Conservation (phyloP, 2,888 invertebrate genomes). For the Hylaea fasciaria region DNA sequence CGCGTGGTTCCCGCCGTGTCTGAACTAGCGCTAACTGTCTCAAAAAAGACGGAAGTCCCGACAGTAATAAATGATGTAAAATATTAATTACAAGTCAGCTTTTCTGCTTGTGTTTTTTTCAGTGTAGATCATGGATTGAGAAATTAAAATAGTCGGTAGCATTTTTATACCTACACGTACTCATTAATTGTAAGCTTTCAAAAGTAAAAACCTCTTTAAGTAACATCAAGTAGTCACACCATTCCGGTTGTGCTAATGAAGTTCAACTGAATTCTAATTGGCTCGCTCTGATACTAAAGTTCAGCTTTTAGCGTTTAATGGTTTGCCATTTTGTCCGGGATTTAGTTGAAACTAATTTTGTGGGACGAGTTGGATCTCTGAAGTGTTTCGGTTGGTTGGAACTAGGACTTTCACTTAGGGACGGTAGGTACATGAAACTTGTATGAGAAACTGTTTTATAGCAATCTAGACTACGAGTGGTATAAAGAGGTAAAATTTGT, state of each 20-base stretch:
- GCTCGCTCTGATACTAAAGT: conserved; percentile 58
- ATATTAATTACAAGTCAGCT: no score
- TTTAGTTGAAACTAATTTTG: conserved; percentile 59
- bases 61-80: no score
- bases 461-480: no score
- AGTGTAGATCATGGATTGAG: no score
- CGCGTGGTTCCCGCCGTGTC: no score
- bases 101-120: no score
- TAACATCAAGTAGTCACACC: conserved; percentile 3
- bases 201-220: not conserved
- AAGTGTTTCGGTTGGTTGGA: conserved; percentile 44
- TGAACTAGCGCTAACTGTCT: no score
- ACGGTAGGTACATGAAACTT: not conserved
- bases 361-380: conserved; percentile 49
- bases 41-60: no score
- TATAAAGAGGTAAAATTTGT: no score
- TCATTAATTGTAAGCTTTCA: not conserved
- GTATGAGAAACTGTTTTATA: not conserved
- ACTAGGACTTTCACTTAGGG: conserved; percentile 23
- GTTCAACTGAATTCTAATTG: conserved; percentile 61
- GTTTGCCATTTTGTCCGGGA: conserved; percentile 61
- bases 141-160: no score
- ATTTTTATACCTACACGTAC: no score
- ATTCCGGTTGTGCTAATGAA: conserved; percentile 48
- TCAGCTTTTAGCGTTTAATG: conserved; percentile 61